Evolutionary conservation across 2,113 vertebrate genomes (phyloP), one percentile per base, ranked within the genome.

Genomic region (Xiphophorus maculatus): DNA sequence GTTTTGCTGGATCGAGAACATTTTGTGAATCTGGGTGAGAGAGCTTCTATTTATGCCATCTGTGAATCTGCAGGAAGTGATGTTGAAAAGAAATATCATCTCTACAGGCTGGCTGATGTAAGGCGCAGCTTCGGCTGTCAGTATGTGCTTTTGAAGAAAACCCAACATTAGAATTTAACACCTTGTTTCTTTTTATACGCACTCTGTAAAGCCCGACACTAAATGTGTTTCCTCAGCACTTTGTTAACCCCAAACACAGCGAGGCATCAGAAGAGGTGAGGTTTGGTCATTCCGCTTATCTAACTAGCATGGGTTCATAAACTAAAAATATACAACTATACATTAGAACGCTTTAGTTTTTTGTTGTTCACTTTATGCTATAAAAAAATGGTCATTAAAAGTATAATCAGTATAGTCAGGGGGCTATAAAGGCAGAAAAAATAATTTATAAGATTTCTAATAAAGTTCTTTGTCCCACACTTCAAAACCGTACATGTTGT

Each of bases 121-220:
- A 51, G 8, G 15, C 27, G 62, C 25, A 32, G 15, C 66, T 51
- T 74, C 22, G 63, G 22, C 33, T 63, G 63, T 81, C 25, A 68
- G 68, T 28, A 35, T 73, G 66, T 76, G 62, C 69, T 42, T 28
- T 28, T 6, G 10, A 77, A 72, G 70, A 88, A 76, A 63, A 80
- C 63, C 48, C 58, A 32, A n/a, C 22, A 27, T 44, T 71, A 69
- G 28, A 81, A 72, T 81, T 84, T 77, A 74, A 67, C 87, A 82
- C 74, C 67, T 63, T 60, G 42, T 40, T n/a, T 40, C n/a, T 28
- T 28, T 40, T 80, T 12, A 79, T 67, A 74, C 68, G 60, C 63
- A 30, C 33, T 66, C 40, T 30, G 9, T 42, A 48, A 71, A 66
- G 61, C 78, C 72, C 79, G 63, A 71, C 81, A 84, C 32, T 22